phyloP scores from a whole-genome alignment of 2,888 invertebrate species.

The Apotomis betuletana region DNA sequence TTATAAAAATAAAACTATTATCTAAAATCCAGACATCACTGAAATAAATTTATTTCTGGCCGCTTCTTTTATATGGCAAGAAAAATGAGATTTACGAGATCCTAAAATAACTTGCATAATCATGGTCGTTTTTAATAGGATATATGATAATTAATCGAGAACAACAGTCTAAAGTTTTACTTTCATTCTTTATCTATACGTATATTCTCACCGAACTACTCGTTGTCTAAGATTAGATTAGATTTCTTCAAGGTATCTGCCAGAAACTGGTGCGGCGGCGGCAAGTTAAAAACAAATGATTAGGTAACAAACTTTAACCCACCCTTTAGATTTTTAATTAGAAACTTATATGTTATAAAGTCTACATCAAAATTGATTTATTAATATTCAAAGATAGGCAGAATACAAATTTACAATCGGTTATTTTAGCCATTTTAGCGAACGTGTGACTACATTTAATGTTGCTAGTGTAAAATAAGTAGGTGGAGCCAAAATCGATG shows the following conservation, averaged over 20 bases:
- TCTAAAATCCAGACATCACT: constrained; percentile 36
- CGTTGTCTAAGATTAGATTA: constrained; percentile 42
- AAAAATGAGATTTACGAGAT: constrained; percentile 34
- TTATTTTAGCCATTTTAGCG: not conserved
- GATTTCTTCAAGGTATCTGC: constrained; percentile 35
- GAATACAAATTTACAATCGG: not conserved
- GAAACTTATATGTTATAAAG: not conserved
- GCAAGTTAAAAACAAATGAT: constrained; percentile 40
- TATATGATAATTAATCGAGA: constrained; percentile 27
- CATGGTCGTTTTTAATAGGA: constrained; percentile 21
- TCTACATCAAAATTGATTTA: not conserved
- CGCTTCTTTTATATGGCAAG: constrained; percentile 41
- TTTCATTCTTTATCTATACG: constrained; percentile 25
- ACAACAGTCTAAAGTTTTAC: not conserved
- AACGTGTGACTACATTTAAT: constrained; percentile 4
- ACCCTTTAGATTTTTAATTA: not conserved
- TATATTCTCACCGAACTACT: constrained; percentile 20
- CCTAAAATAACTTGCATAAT: constrained; percentile 39
- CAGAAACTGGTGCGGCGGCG: constrained; percentile 29
- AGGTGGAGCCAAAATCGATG: constrained; percentile 15
- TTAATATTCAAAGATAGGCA: not conserved
- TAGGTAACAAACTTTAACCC: constrained; percentile 29
- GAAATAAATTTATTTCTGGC: constrained; percentile 34
- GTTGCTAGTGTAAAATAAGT: constrained; percentile 21
- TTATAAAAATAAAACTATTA: constrained; percentile 36